A percentile compares a stretch with the other conserved stretches of the same genome.
Conservation (phyloP, 2,113 vertebrate genomes). For the Corvus cornix region DNA sequence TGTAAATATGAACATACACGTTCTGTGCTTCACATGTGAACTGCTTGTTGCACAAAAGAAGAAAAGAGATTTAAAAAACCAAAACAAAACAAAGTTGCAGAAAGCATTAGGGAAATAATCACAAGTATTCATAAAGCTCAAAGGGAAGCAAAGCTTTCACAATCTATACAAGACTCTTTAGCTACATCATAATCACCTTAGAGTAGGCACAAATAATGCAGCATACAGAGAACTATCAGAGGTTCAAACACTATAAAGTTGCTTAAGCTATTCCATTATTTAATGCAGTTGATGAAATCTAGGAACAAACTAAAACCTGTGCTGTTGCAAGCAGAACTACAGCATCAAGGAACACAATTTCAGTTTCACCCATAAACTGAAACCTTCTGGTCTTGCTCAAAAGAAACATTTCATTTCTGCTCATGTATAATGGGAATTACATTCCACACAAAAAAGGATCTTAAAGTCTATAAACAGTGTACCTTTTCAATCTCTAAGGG, state of each 20-base stretch:
- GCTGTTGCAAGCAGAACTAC: constrained; percentile 40
- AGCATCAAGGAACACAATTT: constrained; percentile 52
- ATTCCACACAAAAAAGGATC: constrained; percentile 55
- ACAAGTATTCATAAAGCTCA: constrained; percentile 30
- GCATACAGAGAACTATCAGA: constrained; percentile 15
- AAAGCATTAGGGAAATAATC: constrained; percentile 52
- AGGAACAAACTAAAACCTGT: constrained; percentile 39
- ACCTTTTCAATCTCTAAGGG: constrained; percentile 71
- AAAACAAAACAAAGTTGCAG: background rate
- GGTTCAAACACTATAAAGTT: constrained; percentile 51
- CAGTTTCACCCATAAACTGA: constrained; percentile 49
- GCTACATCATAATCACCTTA: constrained; percentile 21
- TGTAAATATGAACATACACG: background rate
- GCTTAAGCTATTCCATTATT: constrained; percentile 18
- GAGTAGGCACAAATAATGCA: constrained; percentile 44
- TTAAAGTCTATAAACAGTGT: constrained; percentile 66
- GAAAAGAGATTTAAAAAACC: background rate
- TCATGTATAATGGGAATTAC: constrained; percentile 67
- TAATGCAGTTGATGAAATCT: constrained; percentile 7
- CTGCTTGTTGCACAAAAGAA: constrained; percentile 39
- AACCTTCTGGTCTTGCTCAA: constrained; percentile 58
- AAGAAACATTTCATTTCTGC: constrained; percentile 52
- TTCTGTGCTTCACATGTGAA: constrained; percentile 46
- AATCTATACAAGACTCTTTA: constrained; percentile 18
- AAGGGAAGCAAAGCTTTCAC: constrained; percentile 37